Percentiles rank a stretch among this genome's conserved stretches.
Conservation (phyloP, 2,797 vertebrate genomes). For the Betta splendens region DNA sequence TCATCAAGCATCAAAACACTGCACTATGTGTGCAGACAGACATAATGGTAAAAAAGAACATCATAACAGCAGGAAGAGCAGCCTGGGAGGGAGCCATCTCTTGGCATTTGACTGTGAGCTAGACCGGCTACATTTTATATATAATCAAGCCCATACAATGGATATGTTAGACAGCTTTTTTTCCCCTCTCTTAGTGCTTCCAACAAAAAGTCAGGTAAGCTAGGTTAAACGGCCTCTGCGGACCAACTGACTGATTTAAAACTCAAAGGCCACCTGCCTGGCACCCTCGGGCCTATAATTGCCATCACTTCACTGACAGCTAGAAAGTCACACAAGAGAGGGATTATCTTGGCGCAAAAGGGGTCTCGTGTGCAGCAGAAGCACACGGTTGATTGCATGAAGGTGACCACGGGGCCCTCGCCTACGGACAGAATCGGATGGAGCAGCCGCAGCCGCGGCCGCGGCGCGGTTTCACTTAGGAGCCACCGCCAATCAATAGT, state of each 20-base stretch:
- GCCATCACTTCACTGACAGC: constrained; percentile 65
- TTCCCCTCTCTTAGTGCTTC: constrained; percentile 14
- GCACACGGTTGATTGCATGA: constrained; percentile 62
- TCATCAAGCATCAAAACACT: background rate
- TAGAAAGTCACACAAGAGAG: constrained; percentile 61
- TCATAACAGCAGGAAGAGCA: background rate
- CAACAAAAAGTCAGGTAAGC: constrained; percentile 44
- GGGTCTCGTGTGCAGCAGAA: constrained; percentile 51
- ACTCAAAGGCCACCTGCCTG: constrained; percentile 66
- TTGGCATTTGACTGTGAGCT: constrained; percentile 1
- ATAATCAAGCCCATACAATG: constrained; percentile 5
- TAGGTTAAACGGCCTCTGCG: constrained; percentile 64
- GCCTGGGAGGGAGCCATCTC: background rate
- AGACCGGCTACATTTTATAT: background rate
- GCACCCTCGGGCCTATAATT: constrained; percentile 67
- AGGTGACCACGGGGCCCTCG: constrained; percentile 33
- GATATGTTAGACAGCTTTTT: background rate
- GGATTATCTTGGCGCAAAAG: constrained; percentile 66
- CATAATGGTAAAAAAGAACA: background rate
- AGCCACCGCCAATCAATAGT: constrained; percentile 36
- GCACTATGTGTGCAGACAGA: too few relatives aligned
- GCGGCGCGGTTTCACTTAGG: constrained; percentile 24
- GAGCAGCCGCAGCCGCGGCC: constrained; percentile 35
- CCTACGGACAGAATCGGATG: constrained; percentile 49
- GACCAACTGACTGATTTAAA: constrained; percentile 64